phyloP scores from a whole-genome alignment of 2,113 vertebrate species.

The Todiramphus chloris region DNA sequence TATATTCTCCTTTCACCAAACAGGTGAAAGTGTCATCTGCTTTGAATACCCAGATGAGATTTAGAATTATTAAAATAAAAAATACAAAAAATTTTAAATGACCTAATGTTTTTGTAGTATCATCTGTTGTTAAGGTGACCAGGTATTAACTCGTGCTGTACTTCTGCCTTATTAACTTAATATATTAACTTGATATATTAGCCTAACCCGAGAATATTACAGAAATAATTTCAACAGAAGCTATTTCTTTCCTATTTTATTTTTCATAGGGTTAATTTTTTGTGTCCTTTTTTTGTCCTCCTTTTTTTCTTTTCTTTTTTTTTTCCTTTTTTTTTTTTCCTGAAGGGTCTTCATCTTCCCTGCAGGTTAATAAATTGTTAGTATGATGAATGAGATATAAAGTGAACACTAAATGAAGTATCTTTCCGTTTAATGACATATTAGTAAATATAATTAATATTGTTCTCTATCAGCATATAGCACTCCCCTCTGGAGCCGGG shows the following conservation, averaged over 20 bases:
- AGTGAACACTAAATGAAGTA: not conserved
- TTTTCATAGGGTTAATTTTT: not conserved
- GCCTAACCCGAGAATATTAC: not conserved
- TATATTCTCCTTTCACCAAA: not conserved
- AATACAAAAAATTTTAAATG: not conserved
- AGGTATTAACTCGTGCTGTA: not conserved
- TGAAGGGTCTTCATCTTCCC: not conserved
- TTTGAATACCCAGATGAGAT: not conserved
- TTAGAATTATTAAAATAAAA: not conserved
- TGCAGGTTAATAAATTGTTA: not conserved
- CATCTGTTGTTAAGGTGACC: not conserved
- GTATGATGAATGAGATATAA: not conserved
- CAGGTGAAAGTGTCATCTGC: not conserved
- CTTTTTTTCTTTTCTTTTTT: not conserved
- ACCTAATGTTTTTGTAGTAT: not conserved
- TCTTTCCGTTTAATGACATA: not conserved
- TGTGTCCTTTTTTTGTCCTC: not conserved
- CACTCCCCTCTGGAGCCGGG: not conserved
- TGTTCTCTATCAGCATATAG: not conserved
- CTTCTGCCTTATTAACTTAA: not conserved
- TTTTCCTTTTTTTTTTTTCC: not conserved
- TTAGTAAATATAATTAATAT: not conserved
- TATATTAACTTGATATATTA: not conserved
- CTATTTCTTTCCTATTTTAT: not conserved
- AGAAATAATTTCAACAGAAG: not conserved